Conservation (phyloP, 2,113 vertebrate species). For the Clarias gariepinus region DNA sequence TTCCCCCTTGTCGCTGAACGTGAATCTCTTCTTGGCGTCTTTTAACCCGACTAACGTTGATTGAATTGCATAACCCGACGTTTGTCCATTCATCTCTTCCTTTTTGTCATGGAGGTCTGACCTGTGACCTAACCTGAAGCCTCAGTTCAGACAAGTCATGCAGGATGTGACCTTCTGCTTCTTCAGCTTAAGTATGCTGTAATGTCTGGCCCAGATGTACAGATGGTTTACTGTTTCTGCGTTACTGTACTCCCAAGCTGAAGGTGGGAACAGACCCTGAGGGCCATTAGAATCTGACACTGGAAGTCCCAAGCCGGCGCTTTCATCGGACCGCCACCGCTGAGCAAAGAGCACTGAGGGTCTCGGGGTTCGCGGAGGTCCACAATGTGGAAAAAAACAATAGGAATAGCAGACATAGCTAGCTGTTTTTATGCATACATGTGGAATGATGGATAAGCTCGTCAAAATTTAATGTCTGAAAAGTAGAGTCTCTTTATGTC, state of each 20-base stretch:
- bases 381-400: neutral
- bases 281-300: conserved; percentile 20
- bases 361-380: neutral
- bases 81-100: neutral
- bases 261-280: conserved; percentile 19
- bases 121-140: conserved; percentile 8
- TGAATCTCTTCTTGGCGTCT: neutral
- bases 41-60: neutral
- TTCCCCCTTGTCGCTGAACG: neutral
- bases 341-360: conserved; percentile 1
- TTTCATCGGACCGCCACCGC: conserved; percentile 25
- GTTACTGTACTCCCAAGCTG: conserved; percentile 15
- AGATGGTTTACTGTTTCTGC: conserved; percentile 2
- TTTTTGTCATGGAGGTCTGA: conserved; percentile 20
- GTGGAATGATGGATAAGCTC: neutral
- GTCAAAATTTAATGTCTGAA: neutral
- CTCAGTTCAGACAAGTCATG: conserved; percentile 3
- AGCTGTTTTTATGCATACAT: neutral
- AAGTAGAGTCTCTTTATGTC: neutral
- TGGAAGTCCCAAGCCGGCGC: conserved; percentile 9
- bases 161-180: conserved; percentile 1
- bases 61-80: neutral
- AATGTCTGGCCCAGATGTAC: conserved; percentile 40
- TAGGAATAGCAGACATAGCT: neutral
- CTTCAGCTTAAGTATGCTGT: neutral